Evolutionary conservation across 2,888 invertebrate species (phyloP).

Genomic region (Schizaphis graminum): DNA sequence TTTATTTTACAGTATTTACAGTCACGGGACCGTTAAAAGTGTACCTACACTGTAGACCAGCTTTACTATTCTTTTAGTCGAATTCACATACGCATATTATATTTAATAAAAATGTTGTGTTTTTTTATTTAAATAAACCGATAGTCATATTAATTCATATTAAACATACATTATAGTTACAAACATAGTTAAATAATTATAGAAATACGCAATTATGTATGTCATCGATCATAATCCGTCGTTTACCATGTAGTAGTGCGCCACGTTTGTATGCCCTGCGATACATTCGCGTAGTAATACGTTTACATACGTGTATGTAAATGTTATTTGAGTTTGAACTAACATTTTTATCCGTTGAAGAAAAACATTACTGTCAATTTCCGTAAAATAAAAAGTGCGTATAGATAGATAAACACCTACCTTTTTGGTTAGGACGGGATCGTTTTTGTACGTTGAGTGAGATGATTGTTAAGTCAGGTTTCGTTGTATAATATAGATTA

Average conservation of each 20-base stretch:
- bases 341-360: background rate
- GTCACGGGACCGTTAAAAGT: background rate
- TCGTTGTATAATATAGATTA: background rate
- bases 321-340: background rate
- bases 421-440: background rate
- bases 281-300: background rate
- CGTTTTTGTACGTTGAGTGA: background rate
- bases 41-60: background rate
- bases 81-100: background rate
- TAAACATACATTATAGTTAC: background rate
- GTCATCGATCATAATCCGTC: background rate
- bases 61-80: background rate
- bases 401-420: background rate
- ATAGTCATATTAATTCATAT: too few relatives aligned
- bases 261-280: background rate
- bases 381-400: too few relatives aligned
- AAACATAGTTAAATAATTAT: too few relatives aligned
- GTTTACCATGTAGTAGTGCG: background rate
- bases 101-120: too few relatives aligned
- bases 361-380: background rate
- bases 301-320: background rate
- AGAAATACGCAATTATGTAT: too few relatives aligned
- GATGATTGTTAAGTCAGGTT: background rate
- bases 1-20: background rate
- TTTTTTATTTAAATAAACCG: background rate